Evolutionary conservation across 2,113 vertebrate genomes (phyloP).

Genomic region (Amblyopsis rosae): DNA sequence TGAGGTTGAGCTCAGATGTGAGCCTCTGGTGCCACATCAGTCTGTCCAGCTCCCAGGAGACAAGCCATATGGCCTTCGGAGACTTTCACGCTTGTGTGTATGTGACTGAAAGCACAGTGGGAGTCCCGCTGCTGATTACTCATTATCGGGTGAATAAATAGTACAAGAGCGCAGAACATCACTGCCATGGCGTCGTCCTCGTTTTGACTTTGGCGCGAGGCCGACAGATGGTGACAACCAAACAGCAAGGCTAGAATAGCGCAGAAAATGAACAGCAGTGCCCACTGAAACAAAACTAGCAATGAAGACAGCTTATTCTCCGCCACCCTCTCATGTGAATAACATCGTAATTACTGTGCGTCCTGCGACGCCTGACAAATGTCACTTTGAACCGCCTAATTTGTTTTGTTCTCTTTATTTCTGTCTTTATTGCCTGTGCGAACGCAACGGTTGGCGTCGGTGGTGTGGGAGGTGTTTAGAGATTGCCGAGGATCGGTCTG

Average conservation of each 20-base stretch:
- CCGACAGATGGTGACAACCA: conserved; percentile 75
- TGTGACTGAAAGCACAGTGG: conserved; percentile 62
- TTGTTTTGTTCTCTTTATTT: conserved; percentile 13
- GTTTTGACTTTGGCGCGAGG: too few relatives aligned
- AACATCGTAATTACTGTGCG: conserved; percentile 10
- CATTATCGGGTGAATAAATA: conserved; percentile 79
- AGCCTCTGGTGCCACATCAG: conserved; percentile 47
- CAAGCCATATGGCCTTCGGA: conserved; percentile 75
- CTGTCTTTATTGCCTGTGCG: conserved; percentile 35
- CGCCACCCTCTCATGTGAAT: conserved; percentile 7
- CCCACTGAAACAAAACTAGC: conserved; percentile 53
- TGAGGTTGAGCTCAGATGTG: conserved; percentile 46
- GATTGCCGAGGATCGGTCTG: conserved; percentile 52
- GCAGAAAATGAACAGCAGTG: conserved; percentile 44
- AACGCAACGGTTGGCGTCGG: conserved; percentile 36
- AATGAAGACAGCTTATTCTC: conserved; percentile 33
- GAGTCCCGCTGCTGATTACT: conserved; percentile 70
- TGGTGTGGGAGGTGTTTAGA: conserved; percentile 60
- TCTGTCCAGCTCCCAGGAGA: conserved; percentile 58
- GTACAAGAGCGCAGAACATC: conserved; percentile 72
- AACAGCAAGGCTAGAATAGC: conserved; percentile 66
- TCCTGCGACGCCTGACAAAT: conserved; percentile 32
- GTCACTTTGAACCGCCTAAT: conserved; percentile 46
- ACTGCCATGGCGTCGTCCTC: conserved; percentile 69
- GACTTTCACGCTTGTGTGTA: conserved; percentile 61